A percentile compares a stretch with the other conserved stretches of the same genome.
Conservation (phyloP, 2,888 invertebrate species). For the Ischnura elegans region DNA sequence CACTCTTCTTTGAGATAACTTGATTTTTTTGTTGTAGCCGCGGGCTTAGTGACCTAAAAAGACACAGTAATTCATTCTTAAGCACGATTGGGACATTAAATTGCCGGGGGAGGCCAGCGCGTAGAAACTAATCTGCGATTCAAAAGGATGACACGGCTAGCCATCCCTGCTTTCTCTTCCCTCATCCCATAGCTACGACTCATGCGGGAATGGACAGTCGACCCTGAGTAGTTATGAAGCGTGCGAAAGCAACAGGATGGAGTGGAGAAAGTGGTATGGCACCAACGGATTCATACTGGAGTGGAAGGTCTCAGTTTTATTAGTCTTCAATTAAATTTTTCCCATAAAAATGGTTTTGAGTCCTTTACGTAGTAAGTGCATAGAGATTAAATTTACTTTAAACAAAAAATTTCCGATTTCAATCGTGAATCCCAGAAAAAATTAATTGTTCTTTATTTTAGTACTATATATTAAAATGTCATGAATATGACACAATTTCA, state of each 20-base stretch:
- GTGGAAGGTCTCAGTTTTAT: too few species aligned
- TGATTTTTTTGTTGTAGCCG: not conserved
- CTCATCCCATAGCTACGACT: slow-evolving; percentile 18
- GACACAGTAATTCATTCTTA: not conserved
- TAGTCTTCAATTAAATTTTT: too few species aligned
- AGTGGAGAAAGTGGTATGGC: slow-evolving; percentile 49
- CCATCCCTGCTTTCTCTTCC: slow-evolving; percentile 31
- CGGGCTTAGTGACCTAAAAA: not conserved
- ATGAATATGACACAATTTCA: too few species aligned
- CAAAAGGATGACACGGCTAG: not conserved
- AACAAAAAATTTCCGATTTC: too few species aligned
- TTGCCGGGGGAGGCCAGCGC: not conserved
- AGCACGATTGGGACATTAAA: not conserved
- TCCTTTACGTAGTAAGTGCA: too few species aligned
- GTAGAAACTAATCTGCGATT: not conserved
- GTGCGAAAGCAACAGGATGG: not conserved
- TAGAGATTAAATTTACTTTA: too few species aligned
- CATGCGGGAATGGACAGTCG: slow-evolving; percentile 39
- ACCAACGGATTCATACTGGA: too few species aligned
- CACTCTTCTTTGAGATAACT: not conserved
- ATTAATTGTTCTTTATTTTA: too few species aligned
- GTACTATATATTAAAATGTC: too few species aligned
- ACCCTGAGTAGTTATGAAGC: not conserved
- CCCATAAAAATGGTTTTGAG: too few species aligned
- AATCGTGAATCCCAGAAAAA: too few species aligned